These are phyloP conservation scores for Speoplatyrhinus poulsoni DNA, from an alignment of 2,113 vertebrate species.

Conservation along the genomic window DNA sequence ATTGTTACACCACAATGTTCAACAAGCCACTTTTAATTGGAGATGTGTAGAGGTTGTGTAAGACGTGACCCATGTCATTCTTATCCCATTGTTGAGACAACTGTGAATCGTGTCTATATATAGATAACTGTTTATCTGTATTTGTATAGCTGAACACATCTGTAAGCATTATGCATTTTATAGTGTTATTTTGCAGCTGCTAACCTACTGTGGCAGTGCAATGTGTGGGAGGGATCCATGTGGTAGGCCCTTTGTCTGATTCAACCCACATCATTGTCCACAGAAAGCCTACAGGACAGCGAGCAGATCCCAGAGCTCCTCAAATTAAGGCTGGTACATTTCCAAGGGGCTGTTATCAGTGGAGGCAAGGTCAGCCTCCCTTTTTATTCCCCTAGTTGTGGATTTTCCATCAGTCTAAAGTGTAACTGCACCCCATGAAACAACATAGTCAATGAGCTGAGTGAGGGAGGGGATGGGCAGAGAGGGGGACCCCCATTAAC, in stretches of 20 bases:
- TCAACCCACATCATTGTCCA: background rate
- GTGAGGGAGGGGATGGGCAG: no score
- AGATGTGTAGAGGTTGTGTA: slow-evolving; percentile 40
- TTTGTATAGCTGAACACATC: no score
- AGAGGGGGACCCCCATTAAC: no score
- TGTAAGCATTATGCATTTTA: no score
- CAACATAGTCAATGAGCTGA: no score
- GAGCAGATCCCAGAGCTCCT: slow-evolving; percentile 76
- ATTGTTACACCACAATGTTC: slow-evolving; percentile 25
- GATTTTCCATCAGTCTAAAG: background rate
- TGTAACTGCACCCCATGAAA: no score
- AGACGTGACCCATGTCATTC: slow-evolving; percentile 1
- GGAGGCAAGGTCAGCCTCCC: slow-evolving; percentile 85
- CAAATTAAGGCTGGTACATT: slow-evolving; percentile 83
- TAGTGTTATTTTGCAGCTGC: no score
- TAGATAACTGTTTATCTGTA: no score
- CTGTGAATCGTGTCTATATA: no score
- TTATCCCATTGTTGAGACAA: no score
- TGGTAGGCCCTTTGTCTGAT: slow-evolving; percentile 6
- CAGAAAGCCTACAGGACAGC: slow-evolving; percentile 82
- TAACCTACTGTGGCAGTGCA: no score
- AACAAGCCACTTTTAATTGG: slow-evolving; percentile 31
- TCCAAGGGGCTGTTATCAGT: slow-evolving; percentile 86
- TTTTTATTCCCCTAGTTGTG: slow-evolving; percentile 1
- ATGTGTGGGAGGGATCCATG: background rate